These are phyloP conservation scores for Silurus glanis DNA, from an alignment of 2,113 vertebrate genomes.

Conservation along the genomic window DNA sequence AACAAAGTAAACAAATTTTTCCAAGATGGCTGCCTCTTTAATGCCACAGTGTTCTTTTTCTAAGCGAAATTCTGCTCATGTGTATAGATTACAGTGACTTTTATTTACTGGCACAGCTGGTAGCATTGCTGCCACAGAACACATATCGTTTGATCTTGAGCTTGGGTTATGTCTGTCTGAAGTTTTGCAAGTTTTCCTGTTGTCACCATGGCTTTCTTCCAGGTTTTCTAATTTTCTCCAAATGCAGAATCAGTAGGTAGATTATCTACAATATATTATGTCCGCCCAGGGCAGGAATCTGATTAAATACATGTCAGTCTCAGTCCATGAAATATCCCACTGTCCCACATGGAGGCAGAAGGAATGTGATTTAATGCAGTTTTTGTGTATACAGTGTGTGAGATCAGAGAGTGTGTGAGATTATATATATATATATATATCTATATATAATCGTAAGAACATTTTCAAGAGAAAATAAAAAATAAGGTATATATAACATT, in stretches of 20 bases:
- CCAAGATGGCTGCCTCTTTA: constrained; percentile 10
- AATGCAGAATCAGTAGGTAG: not conserved
- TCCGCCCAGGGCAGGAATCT: not conserved
- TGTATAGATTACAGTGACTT: not conserved
- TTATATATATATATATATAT: too few species aligned
- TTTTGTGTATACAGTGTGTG: not conserved
- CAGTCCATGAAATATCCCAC: not conserved
- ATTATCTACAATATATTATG: not conserved
- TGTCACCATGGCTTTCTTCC: not conserved
- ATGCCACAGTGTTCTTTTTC: not conserved
- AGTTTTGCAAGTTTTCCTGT: not conserved
- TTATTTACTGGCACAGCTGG: not conserved
- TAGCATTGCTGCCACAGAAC: not conserved
- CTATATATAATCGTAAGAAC: too few species aligned
- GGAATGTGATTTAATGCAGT: not conserved
- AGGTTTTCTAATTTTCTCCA: not conserved
- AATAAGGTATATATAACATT: too few species aligned
- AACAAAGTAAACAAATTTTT: not conserved
- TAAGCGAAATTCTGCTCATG: not conserved
- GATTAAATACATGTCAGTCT: not conserved
- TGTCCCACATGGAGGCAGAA: not conserved
- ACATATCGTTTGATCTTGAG: not conserved
- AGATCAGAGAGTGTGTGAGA: not conserved
- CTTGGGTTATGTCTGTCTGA: not conserved
- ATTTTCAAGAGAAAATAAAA: too few species aligned